These are phyloP conservation scores for Oncorhynchus nerka DNA, from an alignment of 2,113 vertebrate genomes.

Conservation along the genomic window DNA sequence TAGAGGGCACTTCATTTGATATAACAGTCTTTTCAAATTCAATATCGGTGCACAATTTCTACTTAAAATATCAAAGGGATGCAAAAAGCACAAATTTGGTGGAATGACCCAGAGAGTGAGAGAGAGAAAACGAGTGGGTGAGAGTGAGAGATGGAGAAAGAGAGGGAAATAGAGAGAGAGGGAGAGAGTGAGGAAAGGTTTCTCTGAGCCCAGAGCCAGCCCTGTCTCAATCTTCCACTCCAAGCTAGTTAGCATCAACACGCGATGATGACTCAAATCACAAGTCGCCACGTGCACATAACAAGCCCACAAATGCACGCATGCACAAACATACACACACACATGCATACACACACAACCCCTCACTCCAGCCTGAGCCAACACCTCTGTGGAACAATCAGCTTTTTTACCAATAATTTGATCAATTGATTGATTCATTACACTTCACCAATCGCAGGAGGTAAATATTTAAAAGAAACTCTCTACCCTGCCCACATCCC, in stretches of 20 bases:
- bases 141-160: no score
- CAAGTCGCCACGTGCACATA: background rate
- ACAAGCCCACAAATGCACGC: background rate
- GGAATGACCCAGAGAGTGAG: slow-evolving; percentile 5
- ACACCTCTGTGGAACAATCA: background rate
- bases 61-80: no score
- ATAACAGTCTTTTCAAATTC: no score
- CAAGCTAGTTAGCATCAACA: background rate
- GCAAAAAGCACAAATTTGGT: no score
- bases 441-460: background rate
- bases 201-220: slow-evolving; percentile 34
- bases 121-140: slow-evolving; percentile 14
- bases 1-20: no score
- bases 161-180: slow-evolving; percentile 23
- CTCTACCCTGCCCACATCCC: no score
- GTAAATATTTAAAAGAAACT: background rate
- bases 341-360: background rate
- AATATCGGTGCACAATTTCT: no score
- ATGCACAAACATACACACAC: slow-evolving; percentile 5
- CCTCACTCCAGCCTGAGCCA: background rate
- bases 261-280: background rate
- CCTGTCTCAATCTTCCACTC: background rate
- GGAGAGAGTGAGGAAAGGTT: slow-evolving; percentile 37
- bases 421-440: background rate
- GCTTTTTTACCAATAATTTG: no score